Base-by-base conservation (phyloP, 2,888 invertebrate species). In the Bellardia pandia region DNA sequence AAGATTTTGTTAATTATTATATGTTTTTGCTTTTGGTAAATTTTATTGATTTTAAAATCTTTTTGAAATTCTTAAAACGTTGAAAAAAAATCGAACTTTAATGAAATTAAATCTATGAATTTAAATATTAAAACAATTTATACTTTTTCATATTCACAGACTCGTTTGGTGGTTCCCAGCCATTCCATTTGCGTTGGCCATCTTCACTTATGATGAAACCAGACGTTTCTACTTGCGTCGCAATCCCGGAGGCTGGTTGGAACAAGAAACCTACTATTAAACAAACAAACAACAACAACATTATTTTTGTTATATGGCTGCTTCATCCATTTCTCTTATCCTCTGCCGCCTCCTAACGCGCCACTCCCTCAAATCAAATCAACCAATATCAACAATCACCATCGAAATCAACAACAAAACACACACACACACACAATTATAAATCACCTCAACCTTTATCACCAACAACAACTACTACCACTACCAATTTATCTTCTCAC, bases 91-190 rank as follows among this genome's bases (percentile, higher is more conserved):
- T 37, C 37, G 37, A 37, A 37, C 37, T 37, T 37, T 37, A 6
- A 0, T 37, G 4, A 6, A 37, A 37, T 37, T 37, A 0, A 37
- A 37, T 6, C 4, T 37, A 37, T 37, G 37, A 11, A 14, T 62
- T 80, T 23, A 13, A 42, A 75, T 68, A 66, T 66, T 58, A 68
- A 71, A 58, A 45, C 30, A 30, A 16, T 14, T 58, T 60, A 72
- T 62, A 86, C 83, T 58, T 51, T 89, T 85, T 79, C 76, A 83
- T 86, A 86, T 76, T 33, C 89, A 72, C 94, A 99, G 99, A 95
- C 98, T 98, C 94, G 97, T 98, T 92, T 99, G 99, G 99, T 99
- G 99, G 99, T 95, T 99, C 95, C 98, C 99, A 90, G 99, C 99
- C 92, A 95, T 99, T 94, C 99, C 99, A 91, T 99, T 99, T 96